These are phyloP conservation scores for Nymphalis io DNA, from an alignment of 1,140 invertebrate genomes.

Conservation along the genomic window DNA sequence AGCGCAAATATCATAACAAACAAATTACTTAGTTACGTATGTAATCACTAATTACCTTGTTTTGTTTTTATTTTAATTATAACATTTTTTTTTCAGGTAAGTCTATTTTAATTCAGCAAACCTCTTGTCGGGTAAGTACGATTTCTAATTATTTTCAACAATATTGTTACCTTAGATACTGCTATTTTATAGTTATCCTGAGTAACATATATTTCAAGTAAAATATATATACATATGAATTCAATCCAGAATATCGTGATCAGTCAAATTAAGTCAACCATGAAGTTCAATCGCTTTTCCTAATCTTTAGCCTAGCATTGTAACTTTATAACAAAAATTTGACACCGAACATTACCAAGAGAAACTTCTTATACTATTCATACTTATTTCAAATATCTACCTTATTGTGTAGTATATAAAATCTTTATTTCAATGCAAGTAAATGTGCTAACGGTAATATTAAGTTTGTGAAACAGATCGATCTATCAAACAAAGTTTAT, in stretches of 20 bases:
- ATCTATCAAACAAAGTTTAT: conserved; percentile 68
- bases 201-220: neutral
- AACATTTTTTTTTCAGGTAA: conserved; percentile 44
- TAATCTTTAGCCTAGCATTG: conserved; percentile 49
- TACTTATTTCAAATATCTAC: conserved; percentile 16
- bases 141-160: neutral
- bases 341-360: conserved; percentile 44
- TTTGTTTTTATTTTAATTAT: neutral
- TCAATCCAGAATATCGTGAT: neutral
- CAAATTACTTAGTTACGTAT: too few relatives aligned
- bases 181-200: neutral
- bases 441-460: conserved; percentile 21
- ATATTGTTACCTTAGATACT: neutral
- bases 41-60: neutral
- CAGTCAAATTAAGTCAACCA: conserved; percentile 55
- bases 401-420: conserved; percentile 25
- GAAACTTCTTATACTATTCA: neutral
- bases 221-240: conserved; percentile 2
- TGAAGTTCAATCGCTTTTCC: conserved; percentile 62
- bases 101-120: conserved; percentile 5
- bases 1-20: too few relatives aligned
- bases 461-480: conserved; percentile 40
- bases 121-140: neutral
- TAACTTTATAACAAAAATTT: conserved; percentile 59
- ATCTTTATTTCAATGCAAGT: conserved; percentile 7